Percentiles rank a stretch among this genome's conserved stretches.
These are phyloP conservation scores for Sphaerophoria rueppellii DNA, from an alignment of 2,888 invertebrate genomes.

Conservation along the genomic window DNA sequence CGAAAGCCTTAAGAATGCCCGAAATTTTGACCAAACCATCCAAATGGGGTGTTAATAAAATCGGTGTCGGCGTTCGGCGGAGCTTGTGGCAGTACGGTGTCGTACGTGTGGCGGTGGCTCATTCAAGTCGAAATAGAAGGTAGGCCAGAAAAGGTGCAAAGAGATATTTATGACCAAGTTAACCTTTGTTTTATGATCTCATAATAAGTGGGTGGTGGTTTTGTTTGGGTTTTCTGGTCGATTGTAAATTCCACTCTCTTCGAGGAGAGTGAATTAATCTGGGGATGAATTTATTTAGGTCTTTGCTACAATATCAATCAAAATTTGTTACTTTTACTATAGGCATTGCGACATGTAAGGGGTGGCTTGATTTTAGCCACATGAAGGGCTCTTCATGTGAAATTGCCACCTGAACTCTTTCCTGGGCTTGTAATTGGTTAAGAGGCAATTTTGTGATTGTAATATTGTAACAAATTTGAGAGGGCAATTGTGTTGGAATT, in stretches of 20 bases:
- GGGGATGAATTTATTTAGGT: conserved; percentile 59
- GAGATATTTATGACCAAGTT: conserved; percentile 67
- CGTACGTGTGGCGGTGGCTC: not conserved
- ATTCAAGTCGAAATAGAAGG: conserved; percentile 1
- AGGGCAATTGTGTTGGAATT: conserved; percentile 5
- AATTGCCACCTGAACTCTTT: conserved; percentile 24
- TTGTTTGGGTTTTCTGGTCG: not conserved
- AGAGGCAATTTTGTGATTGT: conserved; percentile 4
- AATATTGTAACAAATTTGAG: conserved; percentile 4
- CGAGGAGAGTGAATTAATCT: conserved; percentile 54
- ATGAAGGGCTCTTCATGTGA: conserved; percentile 12
- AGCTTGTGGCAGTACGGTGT: not conserved
- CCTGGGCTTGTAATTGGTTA: conserved; percentile 38
- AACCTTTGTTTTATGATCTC: conserved; percentile 73
- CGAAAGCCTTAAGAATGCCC: conserved; percentile 37
- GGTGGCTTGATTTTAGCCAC: conserved; percentile 10
- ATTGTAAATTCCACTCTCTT: conserved; percentile 50
- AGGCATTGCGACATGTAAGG: not conserved
- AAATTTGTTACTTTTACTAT: conserved; percentile 64
- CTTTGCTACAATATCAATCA: conserved; percentile 63
- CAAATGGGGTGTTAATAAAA: conserved; percentile 73
- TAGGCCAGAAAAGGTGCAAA: conserved; percentile 53
- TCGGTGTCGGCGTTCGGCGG: conserved; percentile 19
- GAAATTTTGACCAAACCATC: conserved; percentile 52
- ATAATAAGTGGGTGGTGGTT: conserved; percentile 56